Evolutionary conservation across 2,888 invertebrate genomes (phyloP).

Genomic region (Tuberolachnus salignus): DNA sequence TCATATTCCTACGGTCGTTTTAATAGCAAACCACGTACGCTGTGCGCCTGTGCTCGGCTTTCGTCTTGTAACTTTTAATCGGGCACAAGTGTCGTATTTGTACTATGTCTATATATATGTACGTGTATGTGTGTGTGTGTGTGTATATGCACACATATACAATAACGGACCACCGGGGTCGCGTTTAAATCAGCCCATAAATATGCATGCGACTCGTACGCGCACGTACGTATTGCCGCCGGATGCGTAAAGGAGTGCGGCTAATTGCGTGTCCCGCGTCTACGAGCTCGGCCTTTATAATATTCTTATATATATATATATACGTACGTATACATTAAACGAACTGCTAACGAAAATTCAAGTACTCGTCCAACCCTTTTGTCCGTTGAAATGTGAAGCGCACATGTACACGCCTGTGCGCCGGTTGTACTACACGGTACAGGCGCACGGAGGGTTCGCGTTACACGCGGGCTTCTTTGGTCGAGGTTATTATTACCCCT

Average conservation of each 20-base stretch:
- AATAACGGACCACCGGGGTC: neutral
- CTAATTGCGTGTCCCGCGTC: slow-evolving; percentile 19
- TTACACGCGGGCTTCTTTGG: slow-evolving; percentile 34
- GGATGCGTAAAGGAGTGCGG: slow-evolving; percentile 24
- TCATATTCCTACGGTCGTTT: too few relatives aligned
- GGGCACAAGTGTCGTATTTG: neutral
- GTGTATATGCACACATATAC: neutral
- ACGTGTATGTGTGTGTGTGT: neutral
- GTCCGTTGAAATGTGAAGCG: slow-evolving; percentile 23
- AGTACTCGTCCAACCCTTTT: slow-evolving; percentile 25
- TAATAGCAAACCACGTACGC: too few relatives aligned
- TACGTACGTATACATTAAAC: too few relatives aligned
- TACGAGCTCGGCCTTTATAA: neutral
- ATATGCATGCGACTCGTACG: slow-evolving; percentile 16
- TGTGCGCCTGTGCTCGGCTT: neutral
- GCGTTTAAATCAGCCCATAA: slow-evolving; percentile 31
- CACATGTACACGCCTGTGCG: neutral
- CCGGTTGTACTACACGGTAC: too few relatives aligned
- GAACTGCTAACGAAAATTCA: slow-evolving; percentile 25
- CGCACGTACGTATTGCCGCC: neutral
- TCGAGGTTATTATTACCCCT: slow-evolving; percentile 27
- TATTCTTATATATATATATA: too few relatives aligned
- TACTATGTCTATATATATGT: neutral
- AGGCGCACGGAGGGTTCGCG: neutral
- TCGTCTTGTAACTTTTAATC: slow-evolving; percentile 4